Evolutionary conservation across 2,888 invertebrate species (phyloP), one percentile per base, ranked within the genome.

Genomic region (Idaea aversata): DNA sequence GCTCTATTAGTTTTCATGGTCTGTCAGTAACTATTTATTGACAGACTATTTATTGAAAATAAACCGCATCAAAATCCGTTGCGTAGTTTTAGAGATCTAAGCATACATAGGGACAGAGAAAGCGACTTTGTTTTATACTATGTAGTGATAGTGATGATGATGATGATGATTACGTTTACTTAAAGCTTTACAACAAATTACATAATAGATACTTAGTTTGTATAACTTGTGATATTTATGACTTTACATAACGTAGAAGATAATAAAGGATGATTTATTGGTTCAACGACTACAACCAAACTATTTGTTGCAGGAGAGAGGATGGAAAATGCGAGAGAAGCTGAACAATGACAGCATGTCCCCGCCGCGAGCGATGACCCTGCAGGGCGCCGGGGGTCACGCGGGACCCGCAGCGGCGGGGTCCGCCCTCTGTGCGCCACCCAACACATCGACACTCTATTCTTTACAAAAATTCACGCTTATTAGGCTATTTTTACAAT

Each of bases 401-500:
- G 81, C 79, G 83, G 80, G 76, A 78, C 79, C 80, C 78, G 81
- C 82, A 80, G 81, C 82, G 84, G 85, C 85, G 85, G 83, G 78
- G 79, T 77, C 80, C 82, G 81, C 81, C 76, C 77, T 74, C 72
- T 78, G 77, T 81, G 79, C 79, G 81, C 77, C 80, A 75, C 70
- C 75, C 76, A 77, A 77, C 80, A 80, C 82, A 83, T 73, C 82
- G 70, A 82, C 80, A 82, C 81, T 84, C 83, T 80, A 80, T 82
- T 83, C 82, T 81, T 82, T 85, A 87, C 81, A 85, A 83, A 85
- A 87, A 71, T 76, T 85, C 86, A 91, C 90, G 88, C 90, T 91
- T 89, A 88, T 88, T 90, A 91, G 90, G 88, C 85, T 91, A 90
- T 91, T 84, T 86, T 85, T 92, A 85, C 88, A 88, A 82, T 87